Evolutionary conservation across 2,888 invertebrate species (phyloP), one percentile per base, ranked within the genome.

Genomic region (Drosophila rellima): DNA sequence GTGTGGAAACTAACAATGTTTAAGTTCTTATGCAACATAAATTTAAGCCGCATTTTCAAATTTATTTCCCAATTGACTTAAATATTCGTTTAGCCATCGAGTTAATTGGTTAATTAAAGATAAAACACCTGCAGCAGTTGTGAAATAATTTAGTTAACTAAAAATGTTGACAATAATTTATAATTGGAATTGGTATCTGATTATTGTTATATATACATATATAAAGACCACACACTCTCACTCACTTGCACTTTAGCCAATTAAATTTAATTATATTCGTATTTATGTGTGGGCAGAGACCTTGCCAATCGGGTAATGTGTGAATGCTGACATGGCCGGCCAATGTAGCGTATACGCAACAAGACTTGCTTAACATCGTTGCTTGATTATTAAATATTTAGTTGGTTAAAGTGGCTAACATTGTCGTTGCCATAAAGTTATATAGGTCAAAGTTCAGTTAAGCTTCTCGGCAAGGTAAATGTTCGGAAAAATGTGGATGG

Each of bases 91-190:
- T 2, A n/a, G 8, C n/a, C 35, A 23, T 37, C 13, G 10, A 31
- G 40, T 20, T 55, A 42, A 55, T 42, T 42, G 40, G 20, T 42
- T 55, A 42, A 55, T 23, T 18, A 15, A 42, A 23, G 26, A 26
- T 10, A 26, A 10, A 26, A 4, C 15, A 15, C 26, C 26, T 37
- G 59, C 40, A 8, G 10, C 7, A 4, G 3, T 10, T 11, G 2
- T 10, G 10, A 39, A 51, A 11, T 33, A 50, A 63, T 63, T 55
- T 13, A 70, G 67, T 52, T 47, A 23, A 40, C 47, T 26, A 7
- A 35, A 42, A 26, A 26, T 26, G 18, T 29, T 29, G 11, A 2
- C 33, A 51, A 51, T 63, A 61, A 50, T 31, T 33, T 18, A 31
- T 45, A 15, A 54, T 45, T 33, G 17, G 11, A 47, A 56, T 50